Base-by-base conservation (phyloP, 2,888 invertebrate genomes). In the Sialis fuliginosa region DNA sequence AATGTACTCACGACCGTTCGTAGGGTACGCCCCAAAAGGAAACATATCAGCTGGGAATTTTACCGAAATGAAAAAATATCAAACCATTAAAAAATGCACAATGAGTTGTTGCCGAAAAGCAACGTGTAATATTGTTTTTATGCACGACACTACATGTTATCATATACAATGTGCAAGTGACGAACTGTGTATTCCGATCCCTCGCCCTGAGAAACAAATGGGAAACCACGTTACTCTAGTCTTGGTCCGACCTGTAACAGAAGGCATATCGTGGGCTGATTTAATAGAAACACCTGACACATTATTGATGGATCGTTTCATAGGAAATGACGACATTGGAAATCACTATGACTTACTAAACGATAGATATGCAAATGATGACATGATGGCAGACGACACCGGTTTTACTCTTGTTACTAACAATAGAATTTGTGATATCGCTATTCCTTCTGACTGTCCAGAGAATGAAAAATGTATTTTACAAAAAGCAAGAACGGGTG, bases 91-190 rank as follows among this genome's bases (percentile, higher is more conserved):
- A 58, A 67, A 77, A 56, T 81, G 83, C 68, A 70, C 82, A 48
- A 67, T 74, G 63, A 67, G 75, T 56, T 81, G 85, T 65, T 79
- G 86, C 62, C 56, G 70, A 44, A 63, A 78, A 52, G 66, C 74
- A 45, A 65, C 68, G 2, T 90, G 90, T 61, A 83, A 90, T 62
- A 79, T 87, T 51, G 86, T 81, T 4, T 78, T 90, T 58, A 79
- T 84, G 62, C 78, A 75, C 54, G 79, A 85, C 56, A 65, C 70
- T 13, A 77, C 77, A 50, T 90, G 90, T 60, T 89, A 77, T 59
- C 83, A 85, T 62, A 76, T 88, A 12, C 72, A 74, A 49, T 87
- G 87, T 63, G 68, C 64, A 5, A 80, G 70, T 54, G 78, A 83
- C 57, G 79, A 82, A 57, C 64, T 78, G 33, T 88, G 87, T 56